A percentile compares a stretch with the other conserved stretches of the same genome.
phyloP scores from a whole-genome alignment of 2,113 vertebrate genomes.

The Pelecanoides urinatrix region DNA sequence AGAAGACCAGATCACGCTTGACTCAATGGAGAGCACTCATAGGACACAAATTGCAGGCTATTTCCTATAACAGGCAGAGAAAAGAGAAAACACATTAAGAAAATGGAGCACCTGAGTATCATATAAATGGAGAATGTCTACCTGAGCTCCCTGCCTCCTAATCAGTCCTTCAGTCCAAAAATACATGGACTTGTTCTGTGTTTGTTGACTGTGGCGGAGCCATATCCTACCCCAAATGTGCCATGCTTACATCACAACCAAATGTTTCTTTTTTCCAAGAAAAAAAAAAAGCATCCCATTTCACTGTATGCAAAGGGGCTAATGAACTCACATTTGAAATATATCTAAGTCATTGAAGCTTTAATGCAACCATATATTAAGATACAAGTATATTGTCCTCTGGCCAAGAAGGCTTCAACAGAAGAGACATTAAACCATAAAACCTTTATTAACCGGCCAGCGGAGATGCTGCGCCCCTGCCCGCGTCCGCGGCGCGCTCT shows the following conservation, averaged over 20 bases:
- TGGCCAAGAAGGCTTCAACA: not conserved
- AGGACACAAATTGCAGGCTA: not conserved
- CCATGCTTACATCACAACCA: not conserved
- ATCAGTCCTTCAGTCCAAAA: not conserved
- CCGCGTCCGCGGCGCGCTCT: accelerated
- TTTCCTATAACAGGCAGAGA: not conserved
- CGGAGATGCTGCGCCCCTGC: not conserved
- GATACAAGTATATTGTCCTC: not conserved
- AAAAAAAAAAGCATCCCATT: not conserved
- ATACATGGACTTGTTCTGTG: not conserved
- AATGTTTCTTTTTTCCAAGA: not conserved
- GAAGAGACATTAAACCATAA: not conserved
- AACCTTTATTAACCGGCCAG: not conserved
- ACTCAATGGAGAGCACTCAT: not conserved
- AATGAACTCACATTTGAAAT: not conserved
- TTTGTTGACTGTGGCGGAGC: not conserved
- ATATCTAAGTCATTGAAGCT: not conserved
- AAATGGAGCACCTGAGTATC: not conserved
- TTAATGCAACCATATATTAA: not conserved
- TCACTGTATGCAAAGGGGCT: not conserved
- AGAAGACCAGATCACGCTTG: not conserved
- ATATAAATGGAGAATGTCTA: not conserved
- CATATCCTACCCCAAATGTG: not conserved
- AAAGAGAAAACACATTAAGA: not conserved
- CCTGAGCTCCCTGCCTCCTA: not conserved